Base-by-base conservation (phyloP, 2,113 vertebrate species). In the Jacana jacana region DNA sequence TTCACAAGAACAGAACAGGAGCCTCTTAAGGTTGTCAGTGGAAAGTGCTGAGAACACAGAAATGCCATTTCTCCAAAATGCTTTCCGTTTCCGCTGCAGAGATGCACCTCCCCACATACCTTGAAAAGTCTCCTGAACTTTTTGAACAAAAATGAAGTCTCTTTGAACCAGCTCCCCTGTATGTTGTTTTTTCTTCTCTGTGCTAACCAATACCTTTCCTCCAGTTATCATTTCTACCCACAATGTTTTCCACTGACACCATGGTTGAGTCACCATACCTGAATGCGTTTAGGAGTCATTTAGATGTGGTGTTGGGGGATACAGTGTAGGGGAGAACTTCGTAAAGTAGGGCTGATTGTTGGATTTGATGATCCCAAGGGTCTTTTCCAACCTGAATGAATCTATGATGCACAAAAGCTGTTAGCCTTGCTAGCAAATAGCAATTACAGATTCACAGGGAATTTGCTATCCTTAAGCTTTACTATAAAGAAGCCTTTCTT, bases 381-480 rank as follows among this genome's bases (percentile, higher is more conserved):
- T 42, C 42, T 42, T 42, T 42, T 42, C 42, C 42, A 42, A 42
- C 42, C 42, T 11, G 42, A 42, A 42, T 42, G 42, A 15, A 14
- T 42, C 42, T 42, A 13, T 42, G 42, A 42, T 42, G 60, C 52
- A 81, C 17, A 79, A 51, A 61, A 66, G 23, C 42, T 73, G 24
- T 52, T 70, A 17, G 78, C 37, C 18, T 13, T 18, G 25, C 25
- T 63, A 82, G 17, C 58, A 84, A 70, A 58, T 2, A 44, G 6
- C 8, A 58, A 23, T 51, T 76, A 55, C 25, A 88, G 27, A 82
- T 35, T 91, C 42, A 46, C 42, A 20, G 1, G 25, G 58, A 39
- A 42, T 0, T 0, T 7, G 24, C 11, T 9, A 4, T 9, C 42
- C 79, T 78, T 17, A 63, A 49, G 33, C 9, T 68, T 35, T 11